Evolutionary conservation across 2,797 vertebrate genomes (phyloP), one percentile per base, ranked within the genome.

Genomic region (Acipenser oxyrinchus): DNA sequence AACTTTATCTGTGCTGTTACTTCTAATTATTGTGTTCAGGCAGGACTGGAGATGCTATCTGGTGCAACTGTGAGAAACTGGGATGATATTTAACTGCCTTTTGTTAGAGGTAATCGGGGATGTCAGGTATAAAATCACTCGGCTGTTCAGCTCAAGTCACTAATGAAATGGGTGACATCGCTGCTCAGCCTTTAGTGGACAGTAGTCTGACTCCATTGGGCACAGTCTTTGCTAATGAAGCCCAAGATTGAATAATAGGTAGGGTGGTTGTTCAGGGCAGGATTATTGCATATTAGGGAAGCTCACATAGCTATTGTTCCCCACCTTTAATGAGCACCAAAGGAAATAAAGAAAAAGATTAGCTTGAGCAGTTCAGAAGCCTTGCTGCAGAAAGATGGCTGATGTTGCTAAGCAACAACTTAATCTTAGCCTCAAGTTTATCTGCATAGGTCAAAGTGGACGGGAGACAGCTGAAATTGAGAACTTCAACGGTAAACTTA

Each of bases 1-100:
- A 93, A 93, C 76, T 77, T 86, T 89, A 92, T 88, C 91, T 84
- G 79, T 79, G 74, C 77, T 80, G 80, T 83, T 83, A 69, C 81
- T 82, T 80, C 74, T 71, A 77, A 73, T 77, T 68, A 80, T 65
- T 13, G 61, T 71, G 74, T 53, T 70, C 37, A 62, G 62, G 74
- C 10, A 71, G 71, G 71, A 70, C 65, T 10, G 0, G 81, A 87
- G 89, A 92, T 92, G 77, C 79, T 91, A 90, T 92, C 89, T 75
- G 77, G 82, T 77, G 76, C 78, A 83, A 82, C 85, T 87, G 86
- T 84, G 87, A 88, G 84, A 89, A 87, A 86, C 78, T 3, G 78
- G 73, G 13, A 66, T 76, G 75, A 76, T 82, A 84, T 87, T 86
- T 87, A 79, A 76, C 75, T 73, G 70, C 71, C 73, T 78, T 71